These are phyloP conservation scores for Helicoverpa armigera DNA, from an alignment of 1,140 invertebrate species.

Conservation along the genomic window DNA sequence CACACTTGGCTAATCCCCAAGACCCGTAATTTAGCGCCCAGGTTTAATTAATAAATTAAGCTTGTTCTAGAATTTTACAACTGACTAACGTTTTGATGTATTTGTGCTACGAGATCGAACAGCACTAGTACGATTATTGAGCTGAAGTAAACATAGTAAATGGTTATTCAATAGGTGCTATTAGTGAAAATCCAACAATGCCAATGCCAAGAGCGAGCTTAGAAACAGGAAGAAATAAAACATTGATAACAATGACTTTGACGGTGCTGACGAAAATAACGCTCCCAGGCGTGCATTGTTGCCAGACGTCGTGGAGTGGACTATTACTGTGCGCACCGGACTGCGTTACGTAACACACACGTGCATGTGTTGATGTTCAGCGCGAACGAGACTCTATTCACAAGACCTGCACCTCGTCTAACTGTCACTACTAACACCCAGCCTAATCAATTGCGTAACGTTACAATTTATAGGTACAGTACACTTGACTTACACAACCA, in stretches of 20 bases:
- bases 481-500: not conserved
- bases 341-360: conserved; percentile 33
- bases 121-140: not conserved
- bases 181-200: conserved; percentile 61
- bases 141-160: conserved; percentile 17
- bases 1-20: conserved; percentile 77
- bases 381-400: conserved; percentile 6
- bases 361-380: conserved; percentile 25
- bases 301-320: conserved; percentile 27
- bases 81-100: not conserved
- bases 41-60: conserved; percentile 67
- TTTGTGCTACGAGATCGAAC: not conserved
- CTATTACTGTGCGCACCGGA: conserved; percentile 34
- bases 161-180: conserved; percentile 31
- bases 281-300: conserved; percentile 71
- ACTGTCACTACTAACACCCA: not conserved
- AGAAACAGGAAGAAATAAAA: conserved; percentile 77
- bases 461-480: no score
- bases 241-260: conserved; percentile 69
- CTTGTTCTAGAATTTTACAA: conserved; percentile 42
- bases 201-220: conserved; percentile 77
- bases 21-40: conserved; percentile 58
- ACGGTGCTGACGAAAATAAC: conserved; percentile 79
- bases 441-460: not conserved
- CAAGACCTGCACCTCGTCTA: not conserved